A percentile compares a stretch with the other conserved stretches of the same genome.
These are phyloP conservation scores for Aspidoscelis tigris DNA, from an alignment of 2,113 vertebrate species.

Conservation along the genomic window DNA sequence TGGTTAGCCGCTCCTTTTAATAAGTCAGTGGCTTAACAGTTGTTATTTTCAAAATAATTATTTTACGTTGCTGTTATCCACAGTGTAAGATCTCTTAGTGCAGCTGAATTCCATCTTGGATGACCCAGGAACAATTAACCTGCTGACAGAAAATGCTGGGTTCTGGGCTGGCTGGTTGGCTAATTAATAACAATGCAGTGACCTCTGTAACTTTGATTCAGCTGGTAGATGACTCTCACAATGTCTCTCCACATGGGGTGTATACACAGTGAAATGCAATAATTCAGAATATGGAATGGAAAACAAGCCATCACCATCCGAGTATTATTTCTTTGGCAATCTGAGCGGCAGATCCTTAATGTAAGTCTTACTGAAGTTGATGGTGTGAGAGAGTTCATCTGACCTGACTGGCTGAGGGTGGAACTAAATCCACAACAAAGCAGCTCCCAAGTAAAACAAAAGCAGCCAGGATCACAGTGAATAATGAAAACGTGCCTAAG, in stretches of 20 bases:
- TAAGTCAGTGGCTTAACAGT: not conserved
- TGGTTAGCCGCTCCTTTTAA: not conserved
- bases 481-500: slow-evolving; percentile 13
- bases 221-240: not conserved
- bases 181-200: not conserved
- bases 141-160: not conserved
- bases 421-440: slow-evolving; percentile 1
- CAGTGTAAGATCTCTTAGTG: not conserved
- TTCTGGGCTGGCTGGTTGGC: not conserved
- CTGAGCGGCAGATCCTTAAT: not conserved
- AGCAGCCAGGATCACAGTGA: slow-evolving; percentile 1
- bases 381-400: not conserved
- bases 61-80: not conserved
- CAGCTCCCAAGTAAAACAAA: slow-evolving; percentile 1
- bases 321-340: not conserved
- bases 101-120: not conserved
- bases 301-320: not conserved
- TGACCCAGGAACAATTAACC: not conserved
- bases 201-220: not conserved
- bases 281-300: not conserved
- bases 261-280: not conserved
- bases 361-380: not conserved
- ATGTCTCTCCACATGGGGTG: no score
- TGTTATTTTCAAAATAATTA: no score
- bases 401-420: not conserved